A percentile compares a stretch with the other conserved stretches of the same genome.
These are phyloP conservation scores for Pholis gunnellus DNA, from an alignment of 2,113 vertebrate species.

Conservation along the genomic window DNA sequence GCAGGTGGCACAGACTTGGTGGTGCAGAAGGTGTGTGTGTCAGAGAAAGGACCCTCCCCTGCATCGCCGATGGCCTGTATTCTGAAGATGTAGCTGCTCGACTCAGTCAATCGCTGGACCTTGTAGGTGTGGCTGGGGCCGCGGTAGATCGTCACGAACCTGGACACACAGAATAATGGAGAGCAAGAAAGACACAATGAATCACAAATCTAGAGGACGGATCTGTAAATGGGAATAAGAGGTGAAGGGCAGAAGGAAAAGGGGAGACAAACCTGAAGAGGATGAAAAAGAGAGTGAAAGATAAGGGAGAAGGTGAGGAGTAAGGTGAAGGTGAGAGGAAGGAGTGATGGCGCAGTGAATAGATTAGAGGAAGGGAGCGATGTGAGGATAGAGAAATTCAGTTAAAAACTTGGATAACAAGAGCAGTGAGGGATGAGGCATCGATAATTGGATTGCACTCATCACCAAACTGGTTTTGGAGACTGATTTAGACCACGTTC, in stretches of 20 bases:
- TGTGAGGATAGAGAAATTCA: background rate
- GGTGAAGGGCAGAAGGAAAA: background rate
- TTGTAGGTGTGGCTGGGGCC: constrained; percentile 99
- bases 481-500: background rate
- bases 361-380: constrained; percentile 3
- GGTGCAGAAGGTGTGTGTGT: constrained; percentile 92
- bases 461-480: background rate
- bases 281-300: background rate
- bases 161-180: constrained; percentile 56
- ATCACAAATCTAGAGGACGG: background rate
- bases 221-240: background rate
- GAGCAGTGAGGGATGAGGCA: background rate
- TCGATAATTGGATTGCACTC: too few relatives aligned
- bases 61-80: constrained; percentile 95
- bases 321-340: background rate
- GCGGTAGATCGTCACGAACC: constrained; percentile 95
- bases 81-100: constrained; percentile 93
- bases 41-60: constrained; percentile 95
- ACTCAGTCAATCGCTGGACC: constrained; percentile 94
- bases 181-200: background rate
- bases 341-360: background rate
- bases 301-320: background rate
- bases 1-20: constrained; percentile 94
- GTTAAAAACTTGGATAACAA: background rate
- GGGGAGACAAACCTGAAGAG: background rate